These are phyloP conservation scores for Isaurus tuberculatus DNA, from an alignment of 92 coral and sea anemone species.

Conservation along the genomic window DNA sequence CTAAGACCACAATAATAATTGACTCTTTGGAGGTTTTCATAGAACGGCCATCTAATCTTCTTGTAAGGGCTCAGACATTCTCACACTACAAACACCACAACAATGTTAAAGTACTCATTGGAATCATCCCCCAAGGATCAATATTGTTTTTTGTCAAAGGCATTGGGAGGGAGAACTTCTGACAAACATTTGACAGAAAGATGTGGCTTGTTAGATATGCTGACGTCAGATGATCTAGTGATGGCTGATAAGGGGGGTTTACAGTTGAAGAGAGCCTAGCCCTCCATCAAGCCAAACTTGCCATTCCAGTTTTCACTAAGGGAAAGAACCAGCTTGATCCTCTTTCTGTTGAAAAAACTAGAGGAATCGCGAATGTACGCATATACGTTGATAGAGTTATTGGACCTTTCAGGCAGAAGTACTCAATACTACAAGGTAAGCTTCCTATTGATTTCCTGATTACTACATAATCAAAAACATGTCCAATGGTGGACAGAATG, in stretches of 20 bases:
- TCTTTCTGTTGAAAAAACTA: slow-evolving; percentile 34
- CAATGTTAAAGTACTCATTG: slow-evolving; percentile 60
- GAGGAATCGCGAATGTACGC: slow-evolving; percentile 41
- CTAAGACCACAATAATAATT: background rate
- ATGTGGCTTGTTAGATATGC: background rate
- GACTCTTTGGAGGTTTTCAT: background rate
- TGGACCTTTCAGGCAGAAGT: slow-evolving; percentile 44
- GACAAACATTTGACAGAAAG: slow-evolving; percentile 1
- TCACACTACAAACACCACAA: slow-evolving; percentile 38
- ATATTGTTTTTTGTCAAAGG: background rate
- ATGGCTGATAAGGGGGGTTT: slow-evolving; percentile 20
- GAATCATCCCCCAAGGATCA: slow-evolving; percentile 65
- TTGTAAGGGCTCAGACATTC: slow-evolving; percentile 51
- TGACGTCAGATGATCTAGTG: background rate
- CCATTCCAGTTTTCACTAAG: slow-evolving; percentile 42
- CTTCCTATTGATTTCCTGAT: slow-evolving; percentile 44
- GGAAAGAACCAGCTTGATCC: slow-evolving; percentile 49
- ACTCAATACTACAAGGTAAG: slow-evolving; percentile 35
- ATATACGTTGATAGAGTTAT: slow-evolving; percentile 51
- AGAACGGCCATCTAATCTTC: slow-evolving; percentile 22
- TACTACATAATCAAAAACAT: slow-evolving; percentile 15
- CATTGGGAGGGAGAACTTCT: slow-evolving; percentile 2
- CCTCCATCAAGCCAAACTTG: slow-evolving; percentile 21
- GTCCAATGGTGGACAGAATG: background rate
- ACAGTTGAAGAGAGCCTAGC: slow-evolving; percentile 40